Conservation (phyloP, 2,888 invertebrate genomes). For the Drosophila mulleri region DNA sequence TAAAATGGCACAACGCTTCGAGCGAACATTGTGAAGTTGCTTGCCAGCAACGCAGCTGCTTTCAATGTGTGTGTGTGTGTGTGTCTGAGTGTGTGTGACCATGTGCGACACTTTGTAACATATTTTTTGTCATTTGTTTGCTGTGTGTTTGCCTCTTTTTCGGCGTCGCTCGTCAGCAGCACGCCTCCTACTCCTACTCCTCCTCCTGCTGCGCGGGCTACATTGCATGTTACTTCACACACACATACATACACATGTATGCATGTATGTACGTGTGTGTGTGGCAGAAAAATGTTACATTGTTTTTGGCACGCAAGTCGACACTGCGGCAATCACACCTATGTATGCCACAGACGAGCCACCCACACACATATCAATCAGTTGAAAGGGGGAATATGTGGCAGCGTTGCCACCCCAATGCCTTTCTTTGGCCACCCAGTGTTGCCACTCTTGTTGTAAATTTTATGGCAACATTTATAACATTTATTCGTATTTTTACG, state of each 20-base stretch:
- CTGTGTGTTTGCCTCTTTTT: constrained; percentile 69
- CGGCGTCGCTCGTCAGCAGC: constrained; percentile 67
- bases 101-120: constrained; percentile 80
- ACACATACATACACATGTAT: not conserved
- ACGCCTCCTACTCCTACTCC: not conserved
- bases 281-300: constrained; percentile 61
- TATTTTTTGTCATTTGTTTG: constrained; percentile 78
- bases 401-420: constrained; percentile 45
- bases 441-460: constrained; percentile 59
- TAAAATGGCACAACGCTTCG: constrained; percentile 69
- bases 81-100: constrained; percentile 46
- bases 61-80: constrained; percentile 1
- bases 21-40: constrained; percentile 66
- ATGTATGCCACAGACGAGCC: constrained; percentile 15
- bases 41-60: constrained; percentile 44
- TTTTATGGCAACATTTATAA: constrained; percentile 79
- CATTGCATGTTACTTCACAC: constrained; percentile 36
- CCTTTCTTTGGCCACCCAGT: constrained; percentile 4
- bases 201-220: not conserved
- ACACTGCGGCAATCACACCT: constrained; percentile 49
- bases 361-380: constrained; percentile 65
- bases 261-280: constrained; percentile 12
- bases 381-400: constrained; percentile 38
- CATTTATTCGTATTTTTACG: constrained; percentile 79
- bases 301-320: constrained; percentile 66